Evolutionary conservation across 1,140 invertebrate genomes (phyloP).

Genomic region (Littorina saxatilis): DNA sequence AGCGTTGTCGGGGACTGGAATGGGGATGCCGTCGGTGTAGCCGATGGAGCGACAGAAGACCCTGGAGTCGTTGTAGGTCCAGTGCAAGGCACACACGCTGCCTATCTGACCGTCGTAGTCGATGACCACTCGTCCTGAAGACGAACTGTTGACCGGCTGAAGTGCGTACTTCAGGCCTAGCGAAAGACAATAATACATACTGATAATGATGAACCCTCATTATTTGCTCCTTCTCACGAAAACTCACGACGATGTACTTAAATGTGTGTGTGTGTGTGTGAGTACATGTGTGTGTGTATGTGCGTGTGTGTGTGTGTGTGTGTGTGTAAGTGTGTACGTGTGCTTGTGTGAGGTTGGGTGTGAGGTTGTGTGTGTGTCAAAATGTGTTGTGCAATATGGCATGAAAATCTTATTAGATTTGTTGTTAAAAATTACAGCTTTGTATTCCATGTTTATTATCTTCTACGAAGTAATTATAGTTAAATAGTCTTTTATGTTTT

Average conservation of each 20-base stretch:
- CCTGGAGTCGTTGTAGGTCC: constrained; percentile 82
- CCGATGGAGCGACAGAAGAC: constrained; percentile 65
- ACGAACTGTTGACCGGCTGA: constrained; percentile 28
- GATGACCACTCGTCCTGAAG: constrained; percentile 82
- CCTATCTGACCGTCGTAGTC: constrained; percentile 83
- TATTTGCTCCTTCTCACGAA: no score
- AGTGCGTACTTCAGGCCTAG: constrained; percentile 58
- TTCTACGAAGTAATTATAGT: no score
- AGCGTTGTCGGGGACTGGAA: not conserved
- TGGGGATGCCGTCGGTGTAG: constrained; percentile 58
- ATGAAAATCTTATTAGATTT: no score
- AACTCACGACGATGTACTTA: no score
- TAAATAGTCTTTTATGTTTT: no score
- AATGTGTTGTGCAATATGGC: no score
- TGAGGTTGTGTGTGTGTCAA: no score
- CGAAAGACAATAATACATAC: constrained; percentile 24
- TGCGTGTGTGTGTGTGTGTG: not conserved
- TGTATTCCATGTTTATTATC: no score
- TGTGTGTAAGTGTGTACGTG: no score
- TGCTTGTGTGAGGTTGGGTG: no score
- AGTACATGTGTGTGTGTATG: not conserved
- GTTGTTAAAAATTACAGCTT: no score
- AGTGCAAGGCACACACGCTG: constrained; percentile 86
- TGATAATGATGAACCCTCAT: not conserved
- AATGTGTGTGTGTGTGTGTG: not conserved